Percentiles rank a stretch among this genome's conserved stretches.
phyloP scores from a whole-genome alignment of 2,888 invertebrate genomes.

The Copidosoma aretas region DNA sequence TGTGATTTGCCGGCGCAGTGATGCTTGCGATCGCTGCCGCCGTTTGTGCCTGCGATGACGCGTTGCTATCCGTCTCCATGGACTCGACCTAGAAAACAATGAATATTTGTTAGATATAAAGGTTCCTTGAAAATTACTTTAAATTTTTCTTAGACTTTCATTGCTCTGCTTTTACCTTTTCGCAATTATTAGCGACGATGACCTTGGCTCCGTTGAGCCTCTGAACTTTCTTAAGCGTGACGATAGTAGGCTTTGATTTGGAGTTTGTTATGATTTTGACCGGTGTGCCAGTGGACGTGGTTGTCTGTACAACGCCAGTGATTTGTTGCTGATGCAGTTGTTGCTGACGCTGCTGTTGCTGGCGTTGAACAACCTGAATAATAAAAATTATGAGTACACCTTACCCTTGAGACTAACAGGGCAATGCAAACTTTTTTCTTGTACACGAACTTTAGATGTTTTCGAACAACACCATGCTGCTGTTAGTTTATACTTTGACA shows the following conservation, averaged over 20 bases:
- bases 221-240: slow-evolving; percentile 59
- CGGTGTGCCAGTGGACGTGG: slow-evolving; percentile 53
- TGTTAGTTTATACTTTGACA: slow-evolving; percentile 31
- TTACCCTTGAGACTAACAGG: not conserved
- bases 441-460: not conserved
- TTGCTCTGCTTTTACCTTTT: slow-evolving; percentile 50
- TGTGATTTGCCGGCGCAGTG: slow-evolving; percentile 46
- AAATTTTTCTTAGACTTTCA: too few species aligned
- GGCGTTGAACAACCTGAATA: slow-evolving; percentile 72
- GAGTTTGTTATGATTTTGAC: slow-evolving; percentile 52
- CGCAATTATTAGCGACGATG: slow-evolving; percentile 59
- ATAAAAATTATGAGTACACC: not conserved
- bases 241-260: slow-evolving; percentile 54
- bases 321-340: slow-evolving; percentile 67
- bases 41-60: slow-evolving; percentile 13
- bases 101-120: too few species aligned
- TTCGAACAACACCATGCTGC: slow-evolving; percentile 27
- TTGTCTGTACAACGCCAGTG: slow-evolving; percentile 62
- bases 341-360: slow-evolving; percentile 69
- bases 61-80: slow-evolving; percentile 30
- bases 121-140: too few species aligned
- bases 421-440: not conserved
- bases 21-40: slow-evolving; percentile 24
- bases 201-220: slow-evolving; percentile 61
- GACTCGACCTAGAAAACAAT: slow-evolving; percentile 16